Conservation (phyloP, 35 echinoderm and acorn worm genomes). For the Apostichopus californicus region DNA sequence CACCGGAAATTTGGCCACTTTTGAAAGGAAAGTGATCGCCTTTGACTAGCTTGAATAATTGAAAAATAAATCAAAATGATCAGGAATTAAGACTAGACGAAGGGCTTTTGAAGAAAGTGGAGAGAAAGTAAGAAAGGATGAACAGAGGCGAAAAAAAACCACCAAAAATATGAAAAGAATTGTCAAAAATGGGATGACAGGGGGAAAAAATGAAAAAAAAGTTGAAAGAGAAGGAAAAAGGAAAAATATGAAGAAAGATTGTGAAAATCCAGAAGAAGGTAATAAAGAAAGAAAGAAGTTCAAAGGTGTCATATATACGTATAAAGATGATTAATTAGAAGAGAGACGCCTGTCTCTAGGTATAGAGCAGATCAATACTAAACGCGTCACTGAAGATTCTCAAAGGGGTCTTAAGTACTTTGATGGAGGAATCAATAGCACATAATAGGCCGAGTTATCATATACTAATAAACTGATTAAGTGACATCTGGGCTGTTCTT, state of each 20-base stretch:
- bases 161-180: background rate
- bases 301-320: background rate
- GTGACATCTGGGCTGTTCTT: conserved; percentile 20
- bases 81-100: conserved; percentile 1
- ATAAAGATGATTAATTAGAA: background rate
- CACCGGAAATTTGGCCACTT: conserved; percentile 52
- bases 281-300: background rate
- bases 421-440: conserved; percentile 29
- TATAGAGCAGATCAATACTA: conserved; percentile 28
- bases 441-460: conserved; percentile 22
- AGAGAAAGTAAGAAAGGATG: background rate
- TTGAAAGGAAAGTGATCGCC: conserved; percentile 38
- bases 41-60: conserved; percentile 46
- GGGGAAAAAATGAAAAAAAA: background rate
- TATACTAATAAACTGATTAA: conserved; percentile 23
- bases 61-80: conserved; percentile 33
- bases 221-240: background rate
- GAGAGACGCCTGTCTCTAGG: background rate
- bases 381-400: conserved; percentile 19
- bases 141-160: background rate
- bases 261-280: too few species aligned
- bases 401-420: conserved; percentile 25
- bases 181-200: background rate
- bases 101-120: background rate
- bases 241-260: too few species aligned